Base-by-base conservation (phyloP, 1,140 invertebrate species). In the Centruroides sculpturatus region DNA sequence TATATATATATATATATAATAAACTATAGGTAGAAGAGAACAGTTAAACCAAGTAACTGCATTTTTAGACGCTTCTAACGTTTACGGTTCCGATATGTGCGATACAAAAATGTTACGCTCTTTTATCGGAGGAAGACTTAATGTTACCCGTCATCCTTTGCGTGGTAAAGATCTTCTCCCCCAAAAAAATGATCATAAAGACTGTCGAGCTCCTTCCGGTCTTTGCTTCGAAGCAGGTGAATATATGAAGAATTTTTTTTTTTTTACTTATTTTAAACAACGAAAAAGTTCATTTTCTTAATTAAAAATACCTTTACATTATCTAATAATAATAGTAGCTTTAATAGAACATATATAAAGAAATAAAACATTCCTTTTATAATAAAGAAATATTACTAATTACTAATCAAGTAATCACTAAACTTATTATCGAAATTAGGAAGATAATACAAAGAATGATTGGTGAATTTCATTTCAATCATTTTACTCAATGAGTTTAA, bases 131-230 rank as follows among this genome's bases (percentile, higher is more conserved):
- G 91, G 91, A 0, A 79, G 85, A 4, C 77, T 95, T 68, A 94
- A 93, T 69, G 80, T 83, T 4, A 93, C 90, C 0, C 67, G 76
- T 11, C 82, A 85, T 70, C 84, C 85, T 0, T 62, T 69, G n/a
- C 85, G 84, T 7, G 55, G 50, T 34, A 62, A 63, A 51, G 64
- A 65, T 23, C 71, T 91, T 4, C 71, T 93, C 57, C 89, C 89
- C 0, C 80, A 86, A 63, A 85, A 80, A 5, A 78, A 82, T 23
- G 79, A 75, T 11, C 85, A 91, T 76, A 85, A 87, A 0, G 90
- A 95, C 73, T 93, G 90, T 70, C 89, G 87, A 71, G 83, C 89
- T 0, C 76, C 82, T 5, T 89, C 84, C 56, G 86, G 87, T 7
- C 83, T 81, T 55, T 94, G 90, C 71, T 93, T 92, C 69, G 85